These are phyloP conservation scores for Agrilus planipennis DNA, from an alignment of 1,140 invertebrate genomes.

Conservation along the genomic window DNA sequence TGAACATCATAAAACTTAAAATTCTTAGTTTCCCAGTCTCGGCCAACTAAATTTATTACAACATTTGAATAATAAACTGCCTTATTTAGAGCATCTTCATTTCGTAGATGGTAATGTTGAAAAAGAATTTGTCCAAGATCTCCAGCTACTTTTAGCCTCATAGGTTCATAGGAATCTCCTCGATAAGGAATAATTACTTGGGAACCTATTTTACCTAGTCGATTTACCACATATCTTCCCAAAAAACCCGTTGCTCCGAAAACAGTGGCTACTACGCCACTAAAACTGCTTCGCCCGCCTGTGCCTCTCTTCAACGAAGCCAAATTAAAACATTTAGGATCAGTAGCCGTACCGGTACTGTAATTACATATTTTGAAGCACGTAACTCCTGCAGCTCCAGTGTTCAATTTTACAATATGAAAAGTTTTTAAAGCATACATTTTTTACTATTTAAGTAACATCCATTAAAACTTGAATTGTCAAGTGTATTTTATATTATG, in stretches of 20 bases:
- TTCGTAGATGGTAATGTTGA: slow-evolving; percentile 70
- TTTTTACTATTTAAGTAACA: too few relatives aligned
- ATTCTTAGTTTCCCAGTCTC: slow-evolving; percentile 85
- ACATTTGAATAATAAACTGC: slow-evolving; percentile 93
- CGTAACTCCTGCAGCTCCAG: slow-evolving; percentile 4
- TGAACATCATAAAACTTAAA: slow-evolving; percentile 74
- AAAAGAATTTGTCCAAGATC: slow-evolving; percentile 95
- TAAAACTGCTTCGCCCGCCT: slow-evolving; percentile 91
- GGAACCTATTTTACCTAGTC: slow-evolving; percentile 74
- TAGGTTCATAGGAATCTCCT: slow-evolving; percentile 67
- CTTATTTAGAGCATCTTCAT: slow-evolving; percentile 81
- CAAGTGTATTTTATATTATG: too few relatives aligned
- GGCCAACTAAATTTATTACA: slow-evolving; percentile 90
- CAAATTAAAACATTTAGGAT: slow-evolving; percentile 36
- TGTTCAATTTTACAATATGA: too few relatives aligned
- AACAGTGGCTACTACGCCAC: slow-evolving; percentile 92
- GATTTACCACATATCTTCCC: slow-evolving; percentile 74
- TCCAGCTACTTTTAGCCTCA: slow-evolving; percentile 69
- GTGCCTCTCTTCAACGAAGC: slow-evolving; percentile 68
- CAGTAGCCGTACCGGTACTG: too few relatives aligned
- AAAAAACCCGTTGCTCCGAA: slow-evolving; percentile 88
- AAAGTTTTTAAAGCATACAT: too few relatives aligned
- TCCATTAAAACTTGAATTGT: too few relatives aligned
- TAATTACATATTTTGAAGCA: slow-evolving; percentile 6
- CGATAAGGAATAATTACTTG: slow-evolving; percentile 90